A percentile compares a stretch with the other conserved stretches of the same genome.
These are phyloP conservation scores for Schizotus pectinicornis DNA, from an alignment of 2,888 invertebrate genomes.

Conservation along the genomic window DNA sequence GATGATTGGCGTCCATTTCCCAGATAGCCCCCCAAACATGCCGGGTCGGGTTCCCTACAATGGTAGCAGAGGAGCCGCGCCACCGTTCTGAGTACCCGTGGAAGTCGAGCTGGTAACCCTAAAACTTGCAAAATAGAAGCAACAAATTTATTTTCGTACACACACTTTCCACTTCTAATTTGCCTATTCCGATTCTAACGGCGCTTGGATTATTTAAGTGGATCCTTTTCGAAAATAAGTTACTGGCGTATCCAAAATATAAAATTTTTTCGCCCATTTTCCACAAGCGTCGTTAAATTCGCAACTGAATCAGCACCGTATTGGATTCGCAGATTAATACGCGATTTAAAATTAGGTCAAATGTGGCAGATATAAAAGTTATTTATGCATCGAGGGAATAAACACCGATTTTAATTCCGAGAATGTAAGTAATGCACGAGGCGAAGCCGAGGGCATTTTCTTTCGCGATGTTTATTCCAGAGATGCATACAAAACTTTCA, in stretches of 20 bases:
- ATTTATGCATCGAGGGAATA: no score
- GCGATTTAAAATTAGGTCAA: no score
- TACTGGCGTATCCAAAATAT: slow-evolving; percentile 92
- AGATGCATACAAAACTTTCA: no score
- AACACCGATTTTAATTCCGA: no score
- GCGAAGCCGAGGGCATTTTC: no score
- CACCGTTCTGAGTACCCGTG: slow-evolving; percentile 70
- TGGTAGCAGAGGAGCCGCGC: slow-evolving; percentile 85
- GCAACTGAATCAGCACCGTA: no score
- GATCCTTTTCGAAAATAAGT: slow-evolving; percentile 79
- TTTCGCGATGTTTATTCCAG: no score
- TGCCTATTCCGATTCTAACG: slow-evolving; percentile 70
- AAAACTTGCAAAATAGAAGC: slow-evolving; percentile 28
- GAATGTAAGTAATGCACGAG: no score
- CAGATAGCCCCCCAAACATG: slow-evolving; percentile 83
- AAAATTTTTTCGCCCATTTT: slow-evolving; percentile 64
- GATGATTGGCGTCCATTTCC: slow-evolving; percentile 69
- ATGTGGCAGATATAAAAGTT: no score
- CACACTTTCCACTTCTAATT: slow-evolving; percentile 70
- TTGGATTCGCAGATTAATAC: no score
- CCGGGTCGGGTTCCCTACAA: slow-evolving; percentile 66
- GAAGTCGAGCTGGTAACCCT: slow-evolving; percentile 76
- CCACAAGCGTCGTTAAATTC: no score
- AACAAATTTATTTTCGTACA: slow-evolving; percentile 5
- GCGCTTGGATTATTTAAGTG: slow-evolving; percentile 81